These are phyloP conservation scores for Drosophila burlai DNA, from an alignment of 1,140 invertebrate species.

Conservation along the genomic window DNA sequence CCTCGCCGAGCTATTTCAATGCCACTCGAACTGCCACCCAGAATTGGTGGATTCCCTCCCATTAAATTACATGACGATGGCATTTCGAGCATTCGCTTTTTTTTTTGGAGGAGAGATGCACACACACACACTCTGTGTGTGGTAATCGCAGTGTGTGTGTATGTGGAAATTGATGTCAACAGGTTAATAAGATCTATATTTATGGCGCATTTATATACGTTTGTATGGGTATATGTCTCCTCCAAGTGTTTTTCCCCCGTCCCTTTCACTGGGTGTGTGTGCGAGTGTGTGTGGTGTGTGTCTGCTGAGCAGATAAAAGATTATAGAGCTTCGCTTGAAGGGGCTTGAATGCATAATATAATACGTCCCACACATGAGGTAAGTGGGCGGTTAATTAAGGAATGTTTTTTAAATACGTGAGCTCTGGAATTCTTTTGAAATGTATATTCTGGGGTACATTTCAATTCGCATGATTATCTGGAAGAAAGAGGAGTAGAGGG, in stretches of 20 bases:
- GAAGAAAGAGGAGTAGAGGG: too few relatives aligned
- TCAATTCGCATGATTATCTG: slow-evolving; percentile 8
- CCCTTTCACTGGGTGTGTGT: background rate
- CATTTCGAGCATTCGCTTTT: slow-evolving; percentile 55
- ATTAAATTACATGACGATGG: slow-evolving; percentile 67
- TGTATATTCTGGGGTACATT: background rate
- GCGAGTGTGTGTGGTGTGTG: slow-evolving; percentile 4
- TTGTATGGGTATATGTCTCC: slow-evolving; percentile 13
- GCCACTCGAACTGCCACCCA: slow-evolving; percentile 46
- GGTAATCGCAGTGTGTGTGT: slow-evolving; percentile 52
- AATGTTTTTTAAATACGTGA: slow-evolving; percentile 51
- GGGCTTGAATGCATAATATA: slow-evolving; percentile 39
- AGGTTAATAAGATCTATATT: slow-evolving; percentile 69
- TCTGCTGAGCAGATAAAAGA: slow-evolving; percentile 57
- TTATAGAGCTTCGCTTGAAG: slow-evolving; percentile 47
- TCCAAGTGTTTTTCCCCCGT: slow-evolving; percentile 10
- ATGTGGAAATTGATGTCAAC: slow-evolving; percentile 61
- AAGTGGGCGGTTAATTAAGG: slow-evolving; percentile 51
- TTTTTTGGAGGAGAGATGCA: slow-evolving; percentile 31
- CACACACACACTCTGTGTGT: slow-evolving; percentile 15
- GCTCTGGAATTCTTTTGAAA: slow-evolving; percentile 38
- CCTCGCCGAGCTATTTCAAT: slow-evolving; percentile 46
- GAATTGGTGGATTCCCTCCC: slow-evolving; percentile 48
- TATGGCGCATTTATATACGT: slow-evolving; percentile 61
- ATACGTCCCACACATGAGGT: slow-evolving; percentile 34